Conservation (phyloP, 53 echinoderm and acorn worm genomes). For the Zoroaster sp. region DNA sequence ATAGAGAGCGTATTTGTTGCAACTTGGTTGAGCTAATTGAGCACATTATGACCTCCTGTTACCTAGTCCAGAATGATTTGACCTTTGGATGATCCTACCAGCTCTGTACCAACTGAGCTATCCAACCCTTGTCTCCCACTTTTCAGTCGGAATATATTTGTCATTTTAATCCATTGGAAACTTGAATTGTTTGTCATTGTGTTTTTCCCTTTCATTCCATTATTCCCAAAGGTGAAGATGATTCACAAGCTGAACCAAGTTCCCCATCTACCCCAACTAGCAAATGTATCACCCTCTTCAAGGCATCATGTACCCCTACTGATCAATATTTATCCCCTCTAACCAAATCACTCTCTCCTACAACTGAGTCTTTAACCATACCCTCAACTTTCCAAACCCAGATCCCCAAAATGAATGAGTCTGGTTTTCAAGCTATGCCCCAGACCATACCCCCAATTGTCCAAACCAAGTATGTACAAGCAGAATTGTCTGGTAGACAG, state of each 20-base stretch:
- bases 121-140: no score
- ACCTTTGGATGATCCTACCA: neutral
- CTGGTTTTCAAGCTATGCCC: neutral
- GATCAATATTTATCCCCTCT: neutral
- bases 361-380: neutral
- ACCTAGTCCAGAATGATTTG: no score
- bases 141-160: no score
- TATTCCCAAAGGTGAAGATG: neutral
- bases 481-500: neutral
- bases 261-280: neutral
- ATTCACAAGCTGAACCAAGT: neutral
- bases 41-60: no score
- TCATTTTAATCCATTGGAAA: neutral
- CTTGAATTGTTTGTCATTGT: neutral
- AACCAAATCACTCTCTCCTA: neutral
- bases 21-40: no score
- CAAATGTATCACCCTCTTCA: neutral
- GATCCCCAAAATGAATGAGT: neutral
- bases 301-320: neutral
- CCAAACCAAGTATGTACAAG: constrained; percentile 3
- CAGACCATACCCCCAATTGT: neutral
- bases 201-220: neutral
- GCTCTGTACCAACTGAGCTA: no score
- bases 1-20: no score
- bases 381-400: neutral